These are phyloP conservation scores for Eupithecia inturbata DNA, from an alignment of 2,888 invertebrate species.

Conservation along the genomic window DNA sequence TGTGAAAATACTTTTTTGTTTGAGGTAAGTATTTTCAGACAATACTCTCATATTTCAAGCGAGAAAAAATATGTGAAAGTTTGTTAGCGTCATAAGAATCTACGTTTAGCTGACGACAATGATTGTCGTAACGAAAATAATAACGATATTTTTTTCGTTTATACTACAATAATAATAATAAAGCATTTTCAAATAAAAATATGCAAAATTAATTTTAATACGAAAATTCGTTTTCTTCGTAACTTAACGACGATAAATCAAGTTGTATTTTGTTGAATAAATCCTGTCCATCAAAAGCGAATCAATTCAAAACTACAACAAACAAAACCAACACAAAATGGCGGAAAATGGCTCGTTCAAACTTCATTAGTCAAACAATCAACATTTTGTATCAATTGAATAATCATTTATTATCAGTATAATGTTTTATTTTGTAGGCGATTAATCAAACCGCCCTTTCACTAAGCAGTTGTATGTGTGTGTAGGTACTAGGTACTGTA, in stretches of 20 bases:
- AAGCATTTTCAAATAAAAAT: too few species aligned
- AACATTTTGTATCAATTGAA: not conserved
- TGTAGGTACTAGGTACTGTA: not conserved
- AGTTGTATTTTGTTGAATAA: not conserved
- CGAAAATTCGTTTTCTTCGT: too few species aligned
- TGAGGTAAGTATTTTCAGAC: not conserved
- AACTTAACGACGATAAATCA: too few species aligned
- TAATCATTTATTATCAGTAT: not conserved
- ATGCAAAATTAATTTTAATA: too few species aligned
- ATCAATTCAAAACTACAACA: not conserved
- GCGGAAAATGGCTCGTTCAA: conserved; percentile 1
- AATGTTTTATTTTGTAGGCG: not conserved
- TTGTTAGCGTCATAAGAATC: not conserved
- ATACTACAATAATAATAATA: too few species aligned
- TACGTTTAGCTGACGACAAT: too few species aligned
- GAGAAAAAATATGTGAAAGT: not conserved
- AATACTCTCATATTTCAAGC: not conserved
- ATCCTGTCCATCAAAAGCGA: not conserved
- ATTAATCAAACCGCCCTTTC: not conserved
- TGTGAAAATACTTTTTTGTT: not conserved
- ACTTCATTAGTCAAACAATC: conserved; percentile 3
- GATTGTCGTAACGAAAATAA: too few species aligned
- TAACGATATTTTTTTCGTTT: too few species aligned
- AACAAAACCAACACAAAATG: not conserved
- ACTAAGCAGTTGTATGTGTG: not conserved